A percentile compares a stretch with the other conserved stretches of the same genome.
These are phyloP conservation scores for Polydrusus tereticollis DNA, from an alignment of 2,888 invertebrate species.

Conservation along the genomic window DNA sequence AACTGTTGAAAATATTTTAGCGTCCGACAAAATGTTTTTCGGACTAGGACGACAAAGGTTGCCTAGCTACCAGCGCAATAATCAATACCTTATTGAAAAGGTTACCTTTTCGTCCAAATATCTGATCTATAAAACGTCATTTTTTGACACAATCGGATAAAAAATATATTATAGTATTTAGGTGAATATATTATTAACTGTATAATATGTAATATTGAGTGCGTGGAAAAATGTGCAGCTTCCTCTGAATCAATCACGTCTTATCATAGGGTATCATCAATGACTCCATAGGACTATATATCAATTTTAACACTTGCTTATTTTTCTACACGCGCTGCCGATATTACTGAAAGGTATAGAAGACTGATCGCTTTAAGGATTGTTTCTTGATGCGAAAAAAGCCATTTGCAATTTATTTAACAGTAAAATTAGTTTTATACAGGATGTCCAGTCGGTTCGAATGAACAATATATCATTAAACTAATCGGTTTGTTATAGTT, in stretches of 20 bases:
- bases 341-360: not conserved
- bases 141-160: too few relatives aligned
- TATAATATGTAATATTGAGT: not conserved
- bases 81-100: too few relatives aligned
- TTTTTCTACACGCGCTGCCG: constrained; percentile 8
- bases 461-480: too few relatives aligned
- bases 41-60: too few relatives aligned
- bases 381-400: constrained; percentile 1
- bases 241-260: constrained; percentile 3
- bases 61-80: too few relatives aligned
- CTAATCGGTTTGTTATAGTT: too few relatives aligned
- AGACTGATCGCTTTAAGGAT: constrained; percentile 3
- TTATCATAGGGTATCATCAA: constrained; percentile 4
- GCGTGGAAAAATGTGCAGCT: not conserved
- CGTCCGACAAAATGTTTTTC: too few relatives aligned
- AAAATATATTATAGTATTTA: too few relatives aligned
- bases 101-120: too few relatives aligned
- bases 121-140: too few relatives aligned
- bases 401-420: not conserved
- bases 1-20: too few relatives aligned
- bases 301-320: constrained; percentile 11
- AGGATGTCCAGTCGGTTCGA: too few relatives aligned
- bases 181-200: not conserved
- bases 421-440: not conserved
- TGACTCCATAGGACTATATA: constrained; percentile 2